phyloP scores from a whole-genome alignment of 2,888 invertebrate species.

The Trissoscelio sp. region DNA sequence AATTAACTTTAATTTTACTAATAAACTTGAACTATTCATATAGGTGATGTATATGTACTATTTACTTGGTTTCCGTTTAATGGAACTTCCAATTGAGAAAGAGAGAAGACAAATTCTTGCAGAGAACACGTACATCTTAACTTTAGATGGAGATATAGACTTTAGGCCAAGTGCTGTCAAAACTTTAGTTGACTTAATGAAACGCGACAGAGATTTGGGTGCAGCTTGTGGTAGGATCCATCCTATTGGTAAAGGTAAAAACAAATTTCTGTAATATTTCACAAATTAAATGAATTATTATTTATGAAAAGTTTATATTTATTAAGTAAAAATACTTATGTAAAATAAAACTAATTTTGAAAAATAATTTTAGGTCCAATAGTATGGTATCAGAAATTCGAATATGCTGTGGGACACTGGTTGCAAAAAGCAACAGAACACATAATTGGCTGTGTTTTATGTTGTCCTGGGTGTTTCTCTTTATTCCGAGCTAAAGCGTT shows the following conservation, averaged over 20 bases:
- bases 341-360: no score
- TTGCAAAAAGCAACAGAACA: constrained; percentile 96
- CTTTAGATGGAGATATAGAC: constrained; percentile 95
- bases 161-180: constrained; percentile 92
- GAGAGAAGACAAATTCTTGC: constrained; percentile 88
- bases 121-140: constrained; percentile 92
- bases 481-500: constrained; percentile 94
- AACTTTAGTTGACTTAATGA: constrained; percentile 93
- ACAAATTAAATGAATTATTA: no score
- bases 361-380: constrained; percentile 86
- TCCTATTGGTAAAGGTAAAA: constrained; percentile 88
- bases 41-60: constrained; percentile 97
- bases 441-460: constrained; percentile 94
- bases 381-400: constrained; percentile 95
- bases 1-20: no score
- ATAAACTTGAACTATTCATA: no score
- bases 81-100: constrained; percentile 87
- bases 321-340: no score
- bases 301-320: no score
- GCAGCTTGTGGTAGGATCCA: constrained; percentile 96
- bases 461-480: constrained; percentile 96
- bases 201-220: constrained; percentile 90
- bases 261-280: no score
- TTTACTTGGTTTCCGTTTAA: constrained; percentile 91
- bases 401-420: constrained; percentile 97